Conservation (phyloP, 2,888 invertebrate genomes). For the Anoncus sp. region DNA sequence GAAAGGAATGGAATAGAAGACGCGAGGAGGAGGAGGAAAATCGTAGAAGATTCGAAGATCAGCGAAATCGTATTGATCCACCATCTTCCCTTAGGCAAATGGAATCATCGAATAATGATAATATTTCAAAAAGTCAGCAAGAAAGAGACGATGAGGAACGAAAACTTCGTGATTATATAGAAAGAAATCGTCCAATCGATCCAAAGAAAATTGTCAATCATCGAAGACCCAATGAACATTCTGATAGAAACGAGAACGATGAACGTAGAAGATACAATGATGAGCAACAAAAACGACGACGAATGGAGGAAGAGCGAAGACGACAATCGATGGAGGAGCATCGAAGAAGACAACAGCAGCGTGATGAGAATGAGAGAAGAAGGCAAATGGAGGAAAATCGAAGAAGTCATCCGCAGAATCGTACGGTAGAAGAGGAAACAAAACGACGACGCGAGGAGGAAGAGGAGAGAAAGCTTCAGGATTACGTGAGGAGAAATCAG, state of each 20-base stretch:
- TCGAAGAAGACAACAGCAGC: conserved; percentile 5
- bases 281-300: conserved; percentile 19
- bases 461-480: conserved; percentile 72
- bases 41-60: conserved; percentile 47
- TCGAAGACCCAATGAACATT: conserved; percentile 31
- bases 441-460: conserved; percentile 63
- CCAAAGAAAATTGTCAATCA: conserved; percentile 22
- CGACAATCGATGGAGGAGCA: conserved; percentile 38
- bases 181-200: conserved; percentile 71
- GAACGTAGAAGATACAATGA: conserved; percentile 37
- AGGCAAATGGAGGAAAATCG: conserved; percentile 37
- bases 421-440: conserved; percentile 54
- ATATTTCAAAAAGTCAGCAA: conserved; percentile 26
- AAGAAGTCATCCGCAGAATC: conserved; percentile 39
- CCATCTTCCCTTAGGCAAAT: conserved; percentile 51
- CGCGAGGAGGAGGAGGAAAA: conserved; percentile 60
- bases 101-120: conserved; percentile 35
- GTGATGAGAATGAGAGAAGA: conserved; percentile 42
- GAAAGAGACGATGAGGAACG: conserved; percentile 30
- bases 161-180: conserved; percentile 68
- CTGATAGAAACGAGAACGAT: conserved; percentile 24
- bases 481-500: conserved; percentile 75
- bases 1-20: conserved; percentile 58
- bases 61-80: conserved; percentile 36
- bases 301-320: conserved; percentile 27